phyloP scores from a whole-genome alignment of 2,113 vertebrate genomes.

The Eolophus roseicapilla region DNA sequence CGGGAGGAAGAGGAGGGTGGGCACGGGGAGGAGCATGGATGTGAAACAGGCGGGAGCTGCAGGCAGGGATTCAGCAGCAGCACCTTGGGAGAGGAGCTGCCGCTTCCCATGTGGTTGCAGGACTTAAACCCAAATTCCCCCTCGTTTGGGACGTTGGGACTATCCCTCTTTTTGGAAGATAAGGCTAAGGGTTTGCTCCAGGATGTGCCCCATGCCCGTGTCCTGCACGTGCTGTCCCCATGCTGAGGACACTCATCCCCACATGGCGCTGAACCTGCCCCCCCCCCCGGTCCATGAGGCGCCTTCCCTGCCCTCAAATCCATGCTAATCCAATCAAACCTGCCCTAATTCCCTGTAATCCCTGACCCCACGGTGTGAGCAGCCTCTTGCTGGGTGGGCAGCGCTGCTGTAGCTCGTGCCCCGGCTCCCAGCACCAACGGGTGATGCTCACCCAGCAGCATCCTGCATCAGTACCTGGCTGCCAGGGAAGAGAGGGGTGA shows the following conservation, averaged over 20 bases:
- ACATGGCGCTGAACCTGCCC: neutral
- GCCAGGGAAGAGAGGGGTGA: neutral
- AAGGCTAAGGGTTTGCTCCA: accelerated
- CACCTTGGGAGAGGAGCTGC: neutral
- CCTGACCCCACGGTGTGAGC: accelerated
- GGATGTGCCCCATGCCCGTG: accelerated
- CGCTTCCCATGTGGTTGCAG: neutral
- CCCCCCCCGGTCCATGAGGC: neutral
- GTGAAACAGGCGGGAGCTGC: neutral
- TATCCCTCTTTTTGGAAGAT: neutral
- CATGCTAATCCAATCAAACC: constrained; percentile 30
- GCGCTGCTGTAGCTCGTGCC: neutral
- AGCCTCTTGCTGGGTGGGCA: accelerated
- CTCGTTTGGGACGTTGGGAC: accelerated
- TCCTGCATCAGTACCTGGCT: neutral
- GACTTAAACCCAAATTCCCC: neutral
- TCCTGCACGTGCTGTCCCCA: accelerated
- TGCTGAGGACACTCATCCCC: accelerated
- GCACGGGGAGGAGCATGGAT: neutral
- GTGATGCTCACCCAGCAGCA: neutral
- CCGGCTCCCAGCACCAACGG: accelerated
- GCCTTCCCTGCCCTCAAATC: neutral
- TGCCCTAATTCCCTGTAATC: constrained; percentile 7
- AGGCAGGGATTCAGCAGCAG: neutral
- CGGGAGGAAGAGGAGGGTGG: neutral